Evolutionary conservation across 2,113 vertebrate species (phyloP), one percentile per base, ranked within the genome.

Genomic region (Heterotilapia buettikoferi): DNA sequence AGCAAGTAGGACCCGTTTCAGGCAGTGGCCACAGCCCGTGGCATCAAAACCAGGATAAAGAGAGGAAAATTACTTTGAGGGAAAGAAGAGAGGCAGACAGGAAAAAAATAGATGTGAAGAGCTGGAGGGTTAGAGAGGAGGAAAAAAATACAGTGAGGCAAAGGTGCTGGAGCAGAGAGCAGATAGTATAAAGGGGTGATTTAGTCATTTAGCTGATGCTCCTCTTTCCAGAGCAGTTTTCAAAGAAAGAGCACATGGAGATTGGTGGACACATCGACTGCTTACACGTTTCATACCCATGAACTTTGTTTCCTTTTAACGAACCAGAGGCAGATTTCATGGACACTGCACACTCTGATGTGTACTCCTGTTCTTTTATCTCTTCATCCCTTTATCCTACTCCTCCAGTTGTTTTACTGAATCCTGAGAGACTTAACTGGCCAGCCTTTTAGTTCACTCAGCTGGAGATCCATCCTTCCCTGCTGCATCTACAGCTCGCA

Each of bases 31-130:
- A 80, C 11, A 76, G 81, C 91, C 86, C 83, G 80, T 68, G 68
- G 88, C 90, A 93, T 93, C 93, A 78, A 84, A 88, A 88, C 76
- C 73, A 73, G 82, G 47, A 86, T 10, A 80, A 89, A 86, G 63
- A 92, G 26, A 88, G 56, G 52, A 63, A 91, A 88, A 88, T 43
- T 21, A 87, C 92, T 86, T 68, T 57, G 84, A 92, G 92, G 92
- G 85, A 52, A 90, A 78, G 45, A 63, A 80, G 71, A 59, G 66
- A 76, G 82, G 54, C 33, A 85, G 61, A 81, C 6, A 57, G 56
- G 47, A 66, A 88, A 80, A 18, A 24, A 38, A 68, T 68, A 45
- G 68, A 84, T 21, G 33, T 29, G 47, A 53, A 56, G 84, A 82
- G 43, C 33, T 54, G 29, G 43, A 66, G 63, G 57, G 71, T 8